A percentile compares a stretch with the other conserved stretches of the same genome.
These are phyloP conservation scores for Caenorhabditis briggsae DNA, from an alignment of 1,140 invertebrate species.

Conservation along the genomic window DNA sequence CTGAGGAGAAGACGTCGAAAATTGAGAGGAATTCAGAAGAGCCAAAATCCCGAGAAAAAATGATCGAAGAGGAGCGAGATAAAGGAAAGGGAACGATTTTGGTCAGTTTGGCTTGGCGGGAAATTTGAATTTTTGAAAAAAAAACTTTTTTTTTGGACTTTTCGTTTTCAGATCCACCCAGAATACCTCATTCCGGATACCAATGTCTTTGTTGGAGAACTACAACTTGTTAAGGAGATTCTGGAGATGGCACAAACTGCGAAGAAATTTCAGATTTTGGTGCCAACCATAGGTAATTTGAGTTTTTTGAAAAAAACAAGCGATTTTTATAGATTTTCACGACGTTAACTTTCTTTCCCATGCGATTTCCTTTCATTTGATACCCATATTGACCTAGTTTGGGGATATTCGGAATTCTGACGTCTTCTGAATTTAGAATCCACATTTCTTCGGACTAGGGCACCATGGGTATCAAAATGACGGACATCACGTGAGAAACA, in stretches of 20 bases:
- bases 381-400: too few species aligned
- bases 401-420: too few species aligned
- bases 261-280: constrained; percentile 22
- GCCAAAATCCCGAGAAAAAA: constrained; percentile 8
- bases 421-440: too few species aligned
- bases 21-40: background rate
- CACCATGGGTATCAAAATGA: too few species aligned
- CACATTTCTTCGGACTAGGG: too few species aligned
- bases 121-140: background rate
- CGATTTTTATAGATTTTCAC: background rate
- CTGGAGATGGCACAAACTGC: background rate
- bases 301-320: background rate
- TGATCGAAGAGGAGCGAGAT: constrained; percentile 4
- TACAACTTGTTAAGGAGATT: constrained; percentile 23
- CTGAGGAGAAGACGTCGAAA: background rate
- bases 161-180: constrained; percentile 35
- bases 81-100: background rate
- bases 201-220: constrained; percentile 53
- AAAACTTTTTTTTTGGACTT: background rate
- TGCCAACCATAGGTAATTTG: constrained; percentile 55
- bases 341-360: too few species aligned
- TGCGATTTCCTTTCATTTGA: too few species aligned
- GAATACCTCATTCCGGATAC: constrained; percentile 58
- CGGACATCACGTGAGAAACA: too few species aligned
- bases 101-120: background rate